Conservation (phyloP, 2,797 vertebrate genomes). For the Spondyliosoma cantharus region DNA sequence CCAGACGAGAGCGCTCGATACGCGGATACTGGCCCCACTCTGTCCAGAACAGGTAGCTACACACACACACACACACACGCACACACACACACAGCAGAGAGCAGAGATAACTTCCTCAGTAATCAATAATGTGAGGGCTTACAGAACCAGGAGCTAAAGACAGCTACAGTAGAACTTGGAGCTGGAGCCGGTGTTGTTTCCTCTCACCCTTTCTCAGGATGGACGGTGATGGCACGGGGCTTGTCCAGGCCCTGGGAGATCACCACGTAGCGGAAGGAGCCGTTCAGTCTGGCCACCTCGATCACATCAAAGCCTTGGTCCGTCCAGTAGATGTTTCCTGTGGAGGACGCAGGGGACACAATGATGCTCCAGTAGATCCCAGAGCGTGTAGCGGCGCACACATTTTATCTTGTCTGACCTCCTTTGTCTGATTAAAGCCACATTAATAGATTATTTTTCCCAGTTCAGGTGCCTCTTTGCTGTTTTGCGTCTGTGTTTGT, state of each 20-base stretch:
- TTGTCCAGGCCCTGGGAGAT: constrained; percentile 98
- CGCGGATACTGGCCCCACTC: constrained; percentile 99
- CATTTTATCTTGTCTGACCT: background rate
- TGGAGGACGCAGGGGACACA: background rate
- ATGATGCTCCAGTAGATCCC: background rate
- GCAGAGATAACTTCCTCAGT: constrained; percentile 13
- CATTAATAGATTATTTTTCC: background rate
- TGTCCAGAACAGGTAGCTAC: constrained; percentile 96
- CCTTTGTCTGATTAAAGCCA: background rate
- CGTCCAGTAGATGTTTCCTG: constrained; percentile 99
- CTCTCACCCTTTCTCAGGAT: constrained; percentile 94
- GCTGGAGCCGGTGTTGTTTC: background rate
- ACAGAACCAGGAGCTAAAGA: constrained; percentile 19
- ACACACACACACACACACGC: constrained; percentile 29
- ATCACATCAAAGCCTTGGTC: constrained; percentile 99
- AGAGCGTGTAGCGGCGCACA: background rate
- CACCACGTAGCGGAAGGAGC: constrained; percentile 97
- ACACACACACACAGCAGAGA: constrained; percentile 27
- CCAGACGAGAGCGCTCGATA: constrained; percentile 94
- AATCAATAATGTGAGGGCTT: constrained; percentile 34
- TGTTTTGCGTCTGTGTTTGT: background rate
- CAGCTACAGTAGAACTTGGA: background rate
- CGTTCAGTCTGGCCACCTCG: constrained; percentile 95
- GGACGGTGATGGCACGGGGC: constrained; percentile 95
- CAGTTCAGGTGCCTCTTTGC: background rate